Conservation (phyloP, 2,113 vertebrate species). For the Austrofundulus limnaeus region DNA sequence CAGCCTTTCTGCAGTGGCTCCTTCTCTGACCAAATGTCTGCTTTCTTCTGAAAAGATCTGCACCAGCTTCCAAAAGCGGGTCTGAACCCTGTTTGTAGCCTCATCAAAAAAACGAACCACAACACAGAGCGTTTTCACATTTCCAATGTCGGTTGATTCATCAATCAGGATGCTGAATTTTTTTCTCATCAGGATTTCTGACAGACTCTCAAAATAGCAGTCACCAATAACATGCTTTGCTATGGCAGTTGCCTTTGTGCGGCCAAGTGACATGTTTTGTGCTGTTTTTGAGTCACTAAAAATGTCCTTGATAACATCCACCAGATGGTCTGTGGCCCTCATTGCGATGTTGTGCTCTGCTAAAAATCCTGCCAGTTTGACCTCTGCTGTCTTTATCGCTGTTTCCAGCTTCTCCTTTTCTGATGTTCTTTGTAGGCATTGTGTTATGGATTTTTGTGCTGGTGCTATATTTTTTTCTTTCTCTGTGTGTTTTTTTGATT, state of each 20-base stretch:
- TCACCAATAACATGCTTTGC: neutral
- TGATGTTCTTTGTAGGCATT: neutral
- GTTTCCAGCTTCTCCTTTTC: neutral
- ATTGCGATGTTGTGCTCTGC: neutral
- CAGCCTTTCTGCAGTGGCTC: neutral
- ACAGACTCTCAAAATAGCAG: neutral
- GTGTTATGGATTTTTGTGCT: neutral
- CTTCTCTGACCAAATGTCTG: neutral
- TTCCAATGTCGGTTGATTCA: neutral
- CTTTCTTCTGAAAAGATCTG: neutral
- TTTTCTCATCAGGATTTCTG: neutral
- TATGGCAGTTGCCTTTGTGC: constrained; percentile 1
- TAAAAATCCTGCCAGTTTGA: neutral
- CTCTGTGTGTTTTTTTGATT: neutral
- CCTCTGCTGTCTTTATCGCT: neutral
- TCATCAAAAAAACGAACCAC: neutral
- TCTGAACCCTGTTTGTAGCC: neutral
- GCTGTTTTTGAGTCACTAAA: neutral
- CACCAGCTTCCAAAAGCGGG: neutral
- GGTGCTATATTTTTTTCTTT: neutral
- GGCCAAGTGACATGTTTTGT: neutral
- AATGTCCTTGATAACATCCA: neutral
- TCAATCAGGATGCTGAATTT: constrained; percentile 1
- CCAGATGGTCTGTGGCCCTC: neutral
- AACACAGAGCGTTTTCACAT: neutral